Base-by-base conservation (phyloP, 2,113 vertebrate species). In the Sitta europaea region DNA sequence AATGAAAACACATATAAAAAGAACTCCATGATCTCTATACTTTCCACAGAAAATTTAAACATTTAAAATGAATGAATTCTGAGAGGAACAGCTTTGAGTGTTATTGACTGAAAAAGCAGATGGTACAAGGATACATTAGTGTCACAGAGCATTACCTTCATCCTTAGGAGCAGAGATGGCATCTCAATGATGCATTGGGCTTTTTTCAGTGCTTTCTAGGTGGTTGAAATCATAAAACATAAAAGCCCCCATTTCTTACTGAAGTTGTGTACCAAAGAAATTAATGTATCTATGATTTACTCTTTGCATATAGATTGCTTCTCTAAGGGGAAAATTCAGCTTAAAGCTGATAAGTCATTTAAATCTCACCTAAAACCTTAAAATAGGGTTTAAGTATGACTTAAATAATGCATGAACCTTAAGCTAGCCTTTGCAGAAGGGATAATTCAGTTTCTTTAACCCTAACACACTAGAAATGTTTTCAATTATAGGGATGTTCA, bases 31-130 rank as follows among this genome's bases (percentile, higher is more conserved):
- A 90, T 86, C 74, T 66, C 58, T 73, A 63, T 59, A 38, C 48
- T 86, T 90, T 77, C 43, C 57, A 81, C 8, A 14, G 68, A 90
- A 95, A 94, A 83, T 65, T 10, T 90, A 93, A 86, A 77, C 67
- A 77, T 93, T 90, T 94, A 83, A 93, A 95, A 92, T 81, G 78
- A 92, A 96, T 83, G 75, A 88, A 81, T 93, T 92, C 82, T 92
- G 90, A 96, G 93, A 94, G 92, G 59, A 96, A 84, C 55, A 93
- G 53, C 93, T 96, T 86, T 94, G 96, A 93, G 63, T 90, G 63
- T 92, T 96, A 95, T 92, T 96, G 96, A 96, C 94, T 95, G 88
- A 96, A 96, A 96, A 95, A 94, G 92, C 96, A 97, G 90, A 96
- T 96, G 96, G 95, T 95, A 74, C 80, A 95, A 92, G 48, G 93